Evolutionary conservation across 2,113 vertebrate species (phyloP).

Genomic region (Brevimyrus niger): DNA sequence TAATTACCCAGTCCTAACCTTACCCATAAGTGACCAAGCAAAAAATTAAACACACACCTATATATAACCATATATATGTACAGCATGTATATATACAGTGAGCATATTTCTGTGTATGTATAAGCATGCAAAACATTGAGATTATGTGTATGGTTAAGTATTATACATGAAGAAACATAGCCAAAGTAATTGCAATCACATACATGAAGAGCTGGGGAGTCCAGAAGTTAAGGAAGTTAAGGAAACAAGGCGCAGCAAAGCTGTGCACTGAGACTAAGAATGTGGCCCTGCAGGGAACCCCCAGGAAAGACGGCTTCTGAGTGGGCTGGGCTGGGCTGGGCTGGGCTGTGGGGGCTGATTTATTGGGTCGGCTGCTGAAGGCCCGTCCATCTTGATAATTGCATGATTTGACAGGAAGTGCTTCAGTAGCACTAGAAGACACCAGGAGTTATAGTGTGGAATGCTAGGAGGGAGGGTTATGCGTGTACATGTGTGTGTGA

Average conservation of each 20-base stretch:
- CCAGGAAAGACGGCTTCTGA: slow-evolving; percentile 11
- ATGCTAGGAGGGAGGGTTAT: background rate
- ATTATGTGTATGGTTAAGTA: background rate
- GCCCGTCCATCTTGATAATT: slow-evolving; percentile 28
- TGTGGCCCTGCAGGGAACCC: slow-evolving; percentile 21
- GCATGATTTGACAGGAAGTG: slow-evolving; percentile 26
- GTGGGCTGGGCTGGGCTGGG: background rate
- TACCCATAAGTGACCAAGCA: no score
- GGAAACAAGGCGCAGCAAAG: background rate
- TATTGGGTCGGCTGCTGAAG: slow-evolving; percentile 18
- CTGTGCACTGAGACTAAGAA: slow-evolving; percentile 11
- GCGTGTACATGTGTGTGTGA: background rate
- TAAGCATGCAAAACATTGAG: background rate
- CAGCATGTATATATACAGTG: background rate
- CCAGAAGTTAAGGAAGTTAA: no score
- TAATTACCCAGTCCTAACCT: no score
- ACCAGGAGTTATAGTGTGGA: slow-evolving; percentile 21
- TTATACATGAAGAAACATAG: background rate
- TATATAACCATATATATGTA: no score
- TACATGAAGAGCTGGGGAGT: background rate
- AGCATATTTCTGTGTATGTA: background rate
- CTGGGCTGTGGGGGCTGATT: slow-evolving; percentile 16
- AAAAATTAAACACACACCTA: background rate
- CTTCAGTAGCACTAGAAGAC: slow-evolving; percentile 13
- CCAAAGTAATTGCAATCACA: background rate